These are phyloP conservation scores for Aelia acuminata DNA, from an alignment of 2,888 invertebrate genomes.

Conservation along the genomic window DNA sequence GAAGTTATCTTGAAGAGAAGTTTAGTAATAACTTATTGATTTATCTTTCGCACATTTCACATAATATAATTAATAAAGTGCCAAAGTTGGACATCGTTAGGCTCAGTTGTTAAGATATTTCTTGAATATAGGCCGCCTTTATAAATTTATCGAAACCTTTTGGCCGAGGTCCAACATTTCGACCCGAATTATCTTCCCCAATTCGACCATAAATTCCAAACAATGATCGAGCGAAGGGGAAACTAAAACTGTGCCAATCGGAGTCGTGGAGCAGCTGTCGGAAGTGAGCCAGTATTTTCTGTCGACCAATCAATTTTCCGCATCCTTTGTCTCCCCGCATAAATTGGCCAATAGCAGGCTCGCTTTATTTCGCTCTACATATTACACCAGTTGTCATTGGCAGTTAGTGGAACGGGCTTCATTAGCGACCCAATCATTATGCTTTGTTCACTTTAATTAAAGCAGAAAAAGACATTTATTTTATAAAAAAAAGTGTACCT, in stretches of 20 bases:
- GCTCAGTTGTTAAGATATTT: neutral
- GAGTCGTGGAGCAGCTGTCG: neutral
- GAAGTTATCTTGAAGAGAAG: no score
- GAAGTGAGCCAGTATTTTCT: no score
- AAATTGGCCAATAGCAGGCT: neutral
- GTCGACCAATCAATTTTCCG: constrained; percentile 7
- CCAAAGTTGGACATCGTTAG: neutral
- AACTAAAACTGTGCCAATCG: no score
- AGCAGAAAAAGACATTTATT: no score
- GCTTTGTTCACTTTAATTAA: no score
- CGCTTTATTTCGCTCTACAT: neutral
- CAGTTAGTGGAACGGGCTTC: neutral
- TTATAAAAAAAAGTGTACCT: no score
- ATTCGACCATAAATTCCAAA: no score
- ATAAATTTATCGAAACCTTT: neutral
- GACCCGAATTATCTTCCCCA: neutral
- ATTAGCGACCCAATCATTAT: neutral
- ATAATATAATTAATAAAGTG: neutral
- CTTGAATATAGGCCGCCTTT: neutral
- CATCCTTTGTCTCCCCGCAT: neutral
- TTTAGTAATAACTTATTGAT: no score
- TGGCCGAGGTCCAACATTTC: neutral
- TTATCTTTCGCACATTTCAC: no score
- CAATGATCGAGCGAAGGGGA: neutral
- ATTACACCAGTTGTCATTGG: neutral